phyloP scores from a whole-genome alignment of 92 coral and sea anemone genomes.

The Parazoanthus swiftii region DNA sequence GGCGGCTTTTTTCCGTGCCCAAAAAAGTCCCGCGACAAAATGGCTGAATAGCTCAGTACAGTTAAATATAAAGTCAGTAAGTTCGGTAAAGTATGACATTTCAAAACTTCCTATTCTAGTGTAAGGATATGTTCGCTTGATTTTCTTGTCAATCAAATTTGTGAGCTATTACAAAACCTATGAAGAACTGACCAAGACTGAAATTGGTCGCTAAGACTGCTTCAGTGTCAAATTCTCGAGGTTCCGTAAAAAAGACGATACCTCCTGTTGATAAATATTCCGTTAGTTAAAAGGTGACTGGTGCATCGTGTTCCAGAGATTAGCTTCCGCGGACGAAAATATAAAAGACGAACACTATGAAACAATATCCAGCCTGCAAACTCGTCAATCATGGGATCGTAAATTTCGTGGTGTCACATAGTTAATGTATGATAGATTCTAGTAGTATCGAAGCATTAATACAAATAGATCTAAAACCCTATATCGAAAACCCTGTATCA shows the following conservation, averaged over 20 bases:
- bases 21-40: not conserved
- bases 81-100: not conserved
- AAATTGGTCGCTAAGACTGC: not conserved
- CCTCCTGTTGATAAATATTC: conserved; percentile 3
- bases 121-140: not conserved
- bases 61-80: not conserved
- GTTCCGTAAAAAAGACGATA: not conserved
- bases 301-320: not conserved
- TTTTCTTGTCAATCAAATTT: conserved; percentile 6
- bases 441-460: not conserved
- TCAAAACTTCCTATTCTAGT: not conserved
- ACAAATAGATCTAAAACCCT: not conserved
- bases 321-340: conserved; percentile 1
- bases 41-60: not conserved
- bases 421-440: not conserved
- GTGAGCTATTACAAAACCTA: not conserved
- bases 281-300: not conserved
- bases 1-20: conserved; percentile 26
- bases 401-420: conserved; percentile 9
- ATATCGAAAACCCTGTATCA: not conserved
- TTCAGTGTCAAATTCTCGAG: not conserved
- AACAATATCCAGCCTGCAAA: not conserved
- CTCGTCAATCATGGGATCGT: not conserved
- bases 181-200: not conserved
- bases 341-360: not conserved